A percentile compares a stretch with the other conserved stretches of the same genome.
Evolutionary conservation across 1,140 invertebrate species (phyloP).

Genomic region (Polypedilum pembai): DNA sequence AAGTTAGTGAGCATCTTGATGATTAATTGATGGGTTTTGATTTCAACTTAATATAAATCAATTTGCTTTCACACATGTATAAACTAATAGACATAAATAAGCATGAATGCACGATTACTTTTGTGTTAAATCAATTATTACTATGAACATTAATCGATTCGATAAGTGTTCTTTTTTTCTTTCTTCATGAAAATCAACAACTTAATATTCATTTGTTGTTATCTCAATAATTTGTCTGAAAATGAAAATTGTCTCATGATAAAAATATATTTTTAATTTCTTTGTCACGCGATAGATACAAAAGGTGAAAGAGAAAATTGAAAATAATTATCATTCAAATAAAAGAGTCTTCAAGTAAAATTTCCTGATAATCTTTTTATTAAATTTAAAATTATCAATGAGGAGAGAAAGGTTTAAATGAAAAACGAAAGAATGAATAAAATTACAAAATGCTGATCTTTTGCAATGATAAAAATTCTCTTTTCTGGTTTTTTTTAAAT

Average conservation of each 20-base stretch:
- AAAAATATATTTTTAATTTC: neutral
- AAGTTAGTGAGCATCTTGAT: slow-evolving; percentile 7
- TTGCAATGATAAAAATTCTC: too few species aligned
- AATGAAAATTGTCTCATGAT: neutral
- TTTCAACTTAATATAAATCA: slow-evolving; percentile 14
- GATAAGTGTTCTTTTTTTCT: neutral
- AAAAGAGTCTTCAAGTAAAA: slow-evolving; percentile 80
- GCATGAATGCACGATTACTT: neutral
- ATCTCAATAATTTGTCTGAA: neutral
- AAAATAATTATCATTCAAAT: slow-evolving; percentile 49
- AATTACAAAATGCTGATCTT: too few species aligned
- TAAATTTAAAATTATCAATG: too few species aligned
- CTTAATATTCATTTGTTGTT: neutral
- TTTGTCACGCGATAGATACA: neutral
- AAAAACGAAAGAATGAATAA: too few species aligned
- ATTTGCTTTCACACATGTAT: neutral
- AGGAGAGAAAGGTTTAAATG: too few species aligned
- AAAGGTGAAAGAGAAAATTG: slow-evolving; percentile 32
- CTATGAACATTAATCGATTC: neutral
- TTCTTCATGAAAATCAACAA: neutral
- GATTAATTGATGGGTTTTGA: slow-evolving; percentile 13
- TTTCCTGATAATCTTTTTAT: too few species aligned
- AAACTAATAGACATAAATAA: neutral
- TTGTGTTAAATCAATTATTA: neutral
- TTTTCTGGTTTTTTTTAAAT: too few species aligned